A percentile compares a stretch with the other conserved stretches of the same genome.
Conservation (phyloP, 37 sponge, comb jelly and placozoan species). For the Crambe crambe region DNA sequence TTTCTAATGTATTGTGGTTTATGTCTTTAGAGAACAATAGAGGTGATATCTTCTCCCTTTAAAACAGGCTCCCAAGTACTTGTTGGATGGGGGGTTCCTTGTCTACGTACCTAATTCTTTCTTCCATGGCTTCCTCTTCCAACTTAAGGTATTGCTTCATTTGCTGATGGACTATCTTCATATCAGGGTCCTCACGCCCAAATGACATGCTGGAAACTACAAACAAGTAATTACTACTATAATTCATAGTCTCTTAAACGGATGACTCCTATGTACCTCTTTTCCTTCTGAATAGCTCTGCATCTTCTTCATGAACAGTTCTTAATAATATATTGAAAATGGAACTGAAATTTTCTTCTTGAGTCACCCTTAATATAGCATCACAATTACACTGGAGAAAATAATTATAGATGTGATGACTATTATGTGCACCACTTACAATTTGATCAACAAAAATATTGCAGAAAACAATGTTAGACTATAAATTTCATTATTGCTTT, state of each 20-base stretch:
- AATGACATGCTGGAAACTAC: conserved; percentile 74
- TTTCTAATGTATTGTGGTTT: too few relatives aligned
- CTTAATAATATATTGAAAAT: conserved; percentile 47
- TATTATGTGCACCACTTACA: too few relatives aligned
- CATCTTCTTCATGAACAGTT: not conserved
- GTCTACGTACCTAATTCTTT: conserved; percentile 37
- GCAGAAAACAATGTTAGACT: too few relatives aligned
- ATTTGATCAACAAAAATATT: too few relatives aligned
- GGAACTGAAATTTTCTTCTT: conserved; percentile 27
- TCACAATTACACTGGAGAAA: not conserved
- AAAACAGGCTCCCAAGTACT: too few relatives aligned
- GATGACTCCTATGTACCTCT: conserved; percentile 23
- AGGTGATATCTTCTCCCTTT: too few relatives aligned
- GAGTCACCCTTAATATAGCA: not conserved
- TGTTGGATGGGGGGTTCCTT: too few relatives aligned
- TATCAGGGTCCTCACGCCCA: conserved; percentile 67
- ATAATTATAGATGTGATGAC: not conserved
- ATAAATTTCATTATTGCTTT: too few relatives aligned
- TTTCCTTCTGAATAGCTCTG: conserved; percentile 8
- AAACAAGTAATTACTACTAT: too few relatives aligned
- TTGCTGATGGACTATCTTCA: conserved; percentile 50
- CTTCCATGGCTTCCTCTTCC: conserved; percentile 71
- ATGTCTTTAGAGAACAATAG: too few relatives aligned
- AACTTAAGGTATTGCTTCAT: conserved; percentile 63
- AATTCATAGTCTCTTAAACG: too few relatives aligned